Conservation (phyloP, 2,797 vertebrate genomes). For the Falco berigora region DNA sequence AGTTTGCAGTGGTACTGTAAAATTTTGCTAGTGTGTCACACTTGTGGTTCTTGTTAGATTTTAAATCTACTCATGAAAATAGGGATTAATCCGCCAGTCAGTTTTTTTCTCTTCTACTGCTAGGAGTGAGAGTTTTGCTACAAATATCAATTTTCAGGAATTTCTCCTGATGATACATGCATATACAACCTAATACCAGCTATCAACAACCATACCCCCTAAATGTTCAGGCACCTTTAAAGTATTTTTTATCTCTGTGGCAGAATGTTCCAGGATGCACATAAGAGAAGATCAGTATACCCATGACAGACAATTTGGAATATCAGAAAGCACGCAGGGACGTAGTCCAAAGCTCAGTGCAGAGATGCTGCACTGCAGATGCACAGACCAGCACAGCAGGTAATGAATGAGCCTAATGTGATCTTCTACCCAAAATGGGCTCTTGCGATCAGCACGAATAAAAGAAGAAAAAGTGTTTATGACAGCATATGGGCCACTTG, state of each 20-base stretch:
- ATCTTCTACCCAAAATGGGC: neutral
- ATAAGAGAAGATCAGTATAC: neutral
- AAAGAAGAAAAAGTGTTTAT: neutral
- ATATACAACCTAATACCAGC: neutral
- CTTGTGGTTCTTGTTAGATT: neutral
- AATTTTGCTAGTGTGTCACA: neutral
- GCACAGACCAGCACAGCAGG: slow-evolving; percentile 3
- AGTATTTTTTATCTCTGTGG: neutral
- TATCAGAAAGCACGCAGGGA: neutral
- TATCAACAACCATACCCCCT: neutral
- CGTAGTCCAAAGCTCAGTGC: neutral
- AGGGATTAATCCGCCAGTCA: neutral
- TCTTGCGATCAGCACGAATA: neutral
- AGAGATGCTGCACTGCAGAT: slow-evolving; percentile 32
- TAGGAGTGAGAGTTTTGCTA: neutral
- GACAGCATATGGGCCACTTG: neutral
- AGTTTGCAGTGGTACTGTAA: neutral
- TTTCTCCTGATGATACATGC: neutral
- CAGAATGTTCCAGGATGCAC: neutral
- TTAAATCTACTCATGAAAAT: neutral
- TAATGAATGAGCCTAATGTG: neutral
- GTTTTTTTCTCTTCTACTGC: neutral
- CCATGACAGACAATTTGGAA: neutral
- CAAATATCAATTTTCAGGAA: neutral
- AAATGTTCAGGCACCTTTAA: neutral